phyloP scores from a whole-genome alignment of 1,140 invertebrate species.

The Procambarus virginalis region DNA sequence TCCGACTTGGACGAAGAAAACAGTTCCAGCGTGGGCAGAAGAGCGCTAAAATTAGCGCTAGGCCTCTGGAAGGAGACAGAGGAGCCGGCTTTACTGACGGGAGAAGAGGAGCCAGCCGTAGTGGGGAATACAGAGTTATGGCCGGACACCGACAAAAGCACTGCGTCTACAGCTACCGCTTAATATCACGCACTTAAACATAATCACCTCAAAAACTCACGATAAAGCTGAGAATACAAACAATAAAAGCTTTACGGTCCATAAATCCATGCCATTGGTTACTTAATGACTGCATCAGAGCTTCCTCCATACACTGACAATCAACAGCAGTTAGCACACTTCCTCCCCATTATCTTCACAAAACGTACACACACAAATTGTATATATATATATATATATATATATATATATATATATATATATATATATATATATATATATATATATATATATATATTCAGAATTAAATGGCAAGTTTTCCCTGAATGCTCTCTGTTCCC shows the following conservation, averaged over 20 bases:
- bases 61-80: no score
- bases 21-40: not conserved
- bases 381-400: conserved; percentile 7
- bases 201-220: conserved; percentile 13
- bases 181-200: conserved; percentile 21
- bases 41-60: not conserved
- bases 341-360: not conserved
- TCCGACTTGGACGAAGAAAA: not conserved
- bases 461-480: no score
- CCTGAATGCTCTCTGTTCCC: no score
- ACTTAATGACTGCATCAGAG: not conserved
- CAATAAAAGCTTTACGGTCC: conserved; percentile 22
- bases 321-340: not conserved
- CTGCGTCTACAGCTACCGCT: not conserved
- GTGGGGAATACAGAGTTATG: not conserved
- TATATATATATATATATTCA: conserved; percentile 5
- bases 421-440: not conserved
- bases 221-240: conserved; percentile 9
- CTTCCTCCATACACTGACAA: conserved; percentile 7
- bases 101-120: not conserved
- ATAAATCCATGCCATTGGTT: conserved; percentile 8
- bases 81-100: no score
- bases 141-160: not conserved
- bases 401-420: conserved; percentile 1
- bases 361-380: not conserved